These are phyloP conservation scores for Phataginus tetradactyla DNA, from an alignment of 2,797 vertebrate species.

Conservation along the genomic window DNA sequence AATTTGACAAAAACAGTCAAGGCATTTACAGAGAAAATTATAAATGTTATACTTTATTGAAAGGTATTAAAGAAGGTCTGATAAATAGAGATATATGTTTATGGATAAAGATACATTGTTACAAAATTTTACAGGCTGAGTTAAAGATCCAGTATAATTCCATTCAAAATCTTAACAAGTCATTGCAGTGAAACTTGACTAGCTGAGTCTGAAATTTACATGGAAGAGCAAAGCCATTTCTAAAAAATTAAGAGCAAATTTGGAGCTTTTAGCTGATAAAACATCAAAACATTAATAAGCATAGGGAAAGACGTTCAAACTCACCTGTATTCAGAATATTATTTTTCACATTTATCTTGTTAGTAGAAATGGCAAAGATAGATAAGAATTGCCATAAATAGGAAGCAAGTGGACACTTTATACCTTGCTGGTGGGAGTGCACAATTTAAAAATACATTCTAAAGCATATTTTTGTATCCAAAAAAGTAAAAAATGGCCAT, in stretches of 20 bases:
- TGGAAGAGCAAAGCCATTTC: background rate
- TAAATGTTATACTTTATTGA: background rate
- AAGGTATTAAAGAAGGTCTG: background rate
- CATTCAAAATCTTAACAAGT: background rate
- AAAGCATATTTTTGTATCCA: background rate
- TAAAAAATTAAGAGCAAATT: background rate
- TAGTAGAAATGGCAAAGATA: background rate
- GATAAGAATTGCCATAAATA: background rate
- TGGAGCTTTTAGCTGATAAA: background rate
- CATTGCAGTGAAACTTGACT: background rate
- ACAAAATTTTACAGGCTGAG: background rate
- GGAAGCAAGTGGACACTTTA: background rate
- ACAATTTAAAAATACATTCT: background rate
- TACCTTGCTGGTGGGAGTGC: background rate
- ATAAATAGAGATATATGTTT: background rate
- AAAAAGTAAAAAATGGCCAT: background rate
- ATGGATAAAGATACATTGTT: background rate
- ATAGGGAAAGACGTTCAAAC: background rate
- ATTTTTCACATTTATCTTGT: background rate
- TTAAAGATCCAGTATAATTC: background rate
- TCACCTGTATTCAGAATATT: background rate
- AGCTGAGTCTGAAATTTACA: background rate
- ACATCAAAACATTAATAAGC: background rate
- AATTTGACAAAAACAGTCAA: background rate
- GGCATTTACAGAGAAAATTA: background rate